Conservation (phyloP, 2,797 vertebrate genomes). For the Intellagama lesueurii region DNA sequence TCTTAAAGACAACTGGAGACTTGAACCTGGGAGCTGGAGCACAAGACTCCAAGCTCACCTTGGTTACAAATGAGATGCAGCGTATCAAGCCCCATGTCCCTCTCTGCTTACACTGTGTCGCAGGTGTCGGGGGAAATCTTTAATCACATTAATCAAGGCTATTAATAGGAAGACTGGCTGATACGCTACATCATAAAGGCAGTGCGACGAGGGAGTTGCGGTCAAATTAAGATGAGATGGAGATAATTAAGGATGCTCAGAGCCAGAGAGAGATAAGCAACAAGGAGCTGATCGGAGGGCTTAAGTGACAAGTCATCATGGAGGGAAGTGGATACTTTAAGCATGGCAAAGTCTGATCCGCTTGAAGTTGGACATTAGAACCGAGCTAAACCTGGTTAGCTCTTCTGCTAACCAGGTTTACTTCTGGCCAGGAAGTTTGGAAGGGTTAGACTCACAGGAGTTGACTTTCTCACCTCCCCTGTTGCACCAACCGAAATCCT, state of each 20-base stretch:
- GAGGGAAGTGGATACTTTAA: constrained; percentile 51
- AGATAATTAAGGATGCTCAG: constrained; percentile 71
- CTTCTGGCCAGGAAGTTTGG: neutral
- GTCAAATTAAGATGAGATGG: constrained; percentile 73
- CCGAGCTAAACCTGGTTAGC: neutral
- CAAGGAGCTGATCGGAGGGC: constrained; percentile 27
- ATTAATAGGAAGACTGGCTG: constrained; percentile 73
- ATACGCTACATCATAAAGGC: constrained; percentile 70
- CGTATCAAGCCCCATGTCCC: constrained; percentile 40
- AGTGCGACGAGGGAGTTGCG: constrained; percentile 64
- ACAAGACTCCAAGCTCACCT: neutral
- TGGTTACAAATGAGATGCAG: constrained; percentile 41
- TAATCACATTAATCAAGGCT: constrained; percentile 74
- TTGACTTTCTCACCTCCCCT: neutral
- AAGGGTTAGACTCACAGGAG: neutral
- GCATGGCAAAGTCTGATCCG: constrained; percentile 2
- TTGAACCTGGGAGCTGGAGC: neutral
- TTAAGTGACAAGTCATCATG: constrained; percentile 58
- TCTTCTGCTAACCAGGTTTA: too few relatives aligned
- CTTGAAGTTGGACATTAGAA: neutral
- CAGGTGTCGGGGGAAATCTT: constrained; percentile 66
- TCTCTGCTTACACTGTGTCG: constrained; percentile 57
- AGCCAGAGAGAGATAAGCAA: constrained; percentile 64
- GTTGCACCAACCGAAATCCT: neutral
- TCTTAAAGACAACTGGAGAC: neutral